Base-by-base conservation (phyloP, 1,140 invertebrate genomes). In the honey bee (Apis mellifera) region DNA sequence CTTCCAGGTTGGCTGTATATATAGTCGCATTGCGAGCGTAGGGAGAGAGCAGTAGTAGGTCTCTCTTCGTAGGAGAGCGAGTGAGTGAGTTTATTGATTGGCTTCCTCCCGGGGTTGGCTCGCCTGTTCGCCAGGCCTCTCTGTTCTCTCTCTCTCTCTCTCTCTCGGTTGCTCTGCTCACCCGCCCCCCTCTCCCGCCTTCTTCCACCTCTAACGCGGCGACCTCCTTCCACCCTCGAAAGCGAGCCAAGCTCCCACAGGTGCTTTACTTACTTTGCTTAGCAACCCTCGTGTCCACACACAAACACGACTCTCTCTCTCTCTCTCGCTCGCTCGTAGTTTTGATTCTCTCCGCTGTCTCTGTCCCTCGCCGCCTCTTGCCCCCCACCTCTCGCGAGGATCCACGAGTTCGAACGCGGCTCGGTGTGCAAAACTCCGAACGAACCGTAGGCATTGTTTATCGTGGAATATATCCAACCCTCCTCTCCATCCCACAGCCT, bases 71-170 rank as follows among this genome's bases (percentile, higher is more conserved):
- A 86, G 87, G 84, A 90, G 92, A 91, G 90, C 85, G 86, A 91
- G 89, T 81, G 90, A 91, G 91, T 88, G 90, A 91, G 90, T 94
- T 94, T 94, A 94, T 94, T 93, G 93, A 94, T 94, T 94, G 93
- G 92, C 93, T 93, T 94, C 90, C 92, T 92, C 92, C 92, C 90
- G 90, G 90, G 91, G 84, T 90, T 91, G 84, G 89, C 86, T 86
- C 85, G 85, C 89, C 84, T 70, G 89, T 90, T 89, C 83, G 80
- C 86, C 86, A 86, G 83, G 83, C 84, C 86, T 89, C 89, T 90
- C 85, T 89, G 83, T 89, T 52, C 84, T 83, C 86, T 85, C 82
- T 21, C 65, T 11, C 71, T 71, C 23, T 69, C 74, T 59, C 60
- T 84, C 81, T 26, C 32, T 71, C 26, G 62, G 26, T 17, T 42